Base-by-base conservation (phyloP, 2,888 invertebrate genomes). In the Spisula subtruncata region DNA sequence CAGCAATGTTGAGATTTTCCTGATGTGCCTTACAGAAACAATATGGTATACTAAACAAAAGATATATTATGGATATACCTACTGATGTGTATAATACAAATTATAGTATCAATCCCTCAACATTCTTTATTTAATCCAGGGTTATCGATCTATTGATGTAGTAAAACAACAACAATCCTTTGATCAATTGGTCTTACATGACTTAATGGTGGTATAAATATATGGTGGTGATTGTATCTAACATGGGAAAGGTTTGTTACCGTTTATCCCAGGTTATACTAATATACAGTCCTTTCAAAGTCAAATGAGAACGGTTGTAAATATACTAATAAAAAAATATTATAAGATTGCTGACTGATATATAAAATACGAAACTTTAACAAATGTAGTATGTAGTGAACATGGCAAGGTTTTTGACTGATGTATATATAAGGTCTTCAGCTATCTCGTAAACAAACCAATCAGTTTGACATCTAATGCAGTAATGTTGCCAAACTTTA, bases 141-240 rank as follows among this genome's bases (percentile, higher is more conserved):
- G 25, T n/a, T 66, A 66, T 66, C 60, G 60, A 66, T 66, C 60
- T 66, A 66, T 66, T n/a, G 60, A 66, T 66, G 60, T 66, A 10
- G 25, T 10, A 25, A 66, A 66, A 66, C 2, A 66, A n/a, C 60
- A 66, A 66, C 51, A 16, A 25, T 25, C 25, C 60, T 25, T 66
- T 25, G 60, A 66, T 66, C 60, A 66, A 66, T 66, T 66, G 60
- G 60, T 66, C 60, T 25, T 66, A 66, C 41, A 66, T 66, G 25
- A 25, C 25, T 66, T n/a, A 66, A 66, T 66, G 25, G 5, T 10
- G 20, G 25, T 66, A 66, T 66, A 25, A n/a, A 66, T 25, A 12
- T 66, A n/a, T 66, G 60, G 10, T n/a, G 25, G 25, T 66, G 25
- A 66, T 66, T 25, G 8, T 25, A 25, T 25, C 25, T 5, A 66